Evolutionary conservation across 2,797 vertebrate species (phyloP).

Genomic region (Botia almorhae): DNA sequence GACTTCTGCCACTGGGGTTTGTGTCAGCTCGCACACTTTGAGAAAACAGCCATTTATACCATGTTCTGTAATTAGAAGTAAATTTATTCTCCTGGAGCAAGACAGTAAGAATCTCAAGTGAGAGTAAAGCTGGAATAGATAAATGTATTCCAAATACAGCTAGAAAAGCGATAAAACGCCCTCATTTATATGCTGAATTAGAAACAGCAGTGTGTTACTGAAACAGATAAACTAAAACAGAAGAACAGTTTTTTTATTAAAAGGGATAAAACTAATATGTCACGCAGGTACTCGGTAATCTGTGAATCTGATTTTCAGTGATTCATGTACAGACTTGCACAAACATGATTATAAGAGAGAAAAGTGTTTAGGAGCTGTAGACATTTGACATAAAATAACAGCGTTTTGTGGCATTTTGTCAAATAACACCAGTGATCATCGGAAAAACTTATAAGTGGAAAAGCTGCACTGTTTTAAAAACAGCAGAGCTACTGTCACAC

Average conservation of each 20-base stretch:
- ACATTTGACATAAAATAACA: not conserved
- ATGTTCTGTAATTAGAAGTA: not conserved
- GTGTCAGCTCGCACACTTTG: conserved; percentile 59
- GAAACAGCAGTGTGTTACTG: too few species aligned
- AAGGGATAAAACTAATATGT: too few species aligned
- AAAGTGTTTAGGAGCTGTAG: not conserved
- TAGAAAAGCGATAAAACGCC: too few species aligned
- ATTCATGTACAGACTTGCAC: too few species aligned
- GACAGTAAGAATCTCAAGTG: not conserved
- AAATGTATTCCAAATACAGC: too few species aligned
- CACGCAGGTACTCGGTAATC: too few species aligned
- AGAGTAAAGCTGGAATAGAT: not conserved
- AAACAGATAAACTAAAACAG: too few species aligned
- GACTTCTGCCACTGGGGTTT: conserved; percentile 99
- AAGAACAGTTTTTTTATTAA: too few species aligned
- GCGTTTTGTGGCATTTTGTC: not conserved
- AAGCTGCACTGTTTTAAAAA: not conserved
- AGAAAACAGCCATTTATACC: not conserved
- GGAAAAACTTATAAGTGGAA: not conserved
- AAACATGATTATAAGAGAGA: not conserved
- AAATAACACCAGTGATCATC: not conserved
- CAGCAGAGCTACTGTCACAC: conserved; percentile 6
- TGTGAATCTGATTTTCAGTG: too few species aligned
- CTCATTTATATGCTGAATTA: too few species aligned
- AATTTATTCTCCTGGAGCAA: not conserved